Conservation (phyloP, 2,113 vertebrate species). For the Kryptolebias marmoratus region DNA sequence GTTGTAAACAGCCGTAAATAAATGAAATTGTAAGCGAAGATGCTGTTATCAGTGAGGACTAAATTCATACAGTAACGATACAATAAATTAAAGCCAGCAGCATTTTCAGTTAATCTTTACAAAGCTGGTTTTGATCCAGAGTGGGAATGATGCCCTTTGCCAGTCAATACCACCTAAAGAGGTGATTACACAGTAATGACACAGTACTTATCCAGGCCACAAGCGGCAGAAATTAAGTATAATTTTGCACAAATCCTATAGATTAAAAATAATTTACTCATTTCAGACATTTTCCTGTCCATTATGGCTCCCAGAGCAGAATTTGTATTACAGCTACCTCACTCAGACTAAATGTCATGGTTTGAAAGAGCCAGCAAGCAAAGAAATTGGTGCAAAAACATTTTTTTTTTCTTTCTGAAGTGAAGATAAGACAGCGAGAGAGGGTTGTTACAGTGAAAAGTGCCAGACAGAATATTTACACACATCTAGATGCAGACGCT, state of each 20-base stretch:
- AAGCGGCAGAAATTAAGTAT: neutral
- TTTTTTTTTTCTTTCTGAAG: conserved; percentile 7
- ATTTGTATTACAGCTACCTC: conserved; percentile 14
- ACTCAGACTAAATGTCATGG: conserved; percentile 43
- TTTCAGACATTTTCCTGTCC: conserved; percentile 4
- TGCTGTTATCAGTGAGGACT: neutral
- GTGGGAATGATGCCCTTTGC: neutral
- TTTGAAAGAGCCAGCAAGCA: conserved; percentile 28
- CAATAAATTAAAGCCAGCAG: neutral
- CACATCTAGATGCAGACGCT: conserved; percentile 22
- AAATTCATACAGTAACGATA: neutral
- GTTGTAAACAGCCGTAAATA: no score
- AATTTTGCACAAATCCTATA: neutral
- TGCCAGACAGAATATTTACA: conserved; percentile 23
- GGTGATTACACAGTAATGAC: neutral
- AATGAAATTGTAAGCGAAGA: no score
- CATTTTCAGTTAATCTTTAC: neutral
- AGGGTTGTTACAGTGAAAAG: conserved; percentile 25
- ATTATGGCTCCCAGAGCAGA: neutral
- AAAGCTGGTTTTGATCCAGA: neutral
- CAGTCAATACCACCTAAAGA: neutral
- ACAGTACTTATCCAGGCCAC: neutral
- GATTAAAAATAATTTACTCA: conserved; percentile 10
- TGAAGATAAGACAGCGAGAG: conserved; percentile 34
- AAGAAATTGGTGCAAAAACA: conserved; percentile 3